These are phyloP conservation scores for Drosophila nikananu DNA, from an alignment of 1,140 invertebrate genomes.

Conservation along the genomic window DNA sequence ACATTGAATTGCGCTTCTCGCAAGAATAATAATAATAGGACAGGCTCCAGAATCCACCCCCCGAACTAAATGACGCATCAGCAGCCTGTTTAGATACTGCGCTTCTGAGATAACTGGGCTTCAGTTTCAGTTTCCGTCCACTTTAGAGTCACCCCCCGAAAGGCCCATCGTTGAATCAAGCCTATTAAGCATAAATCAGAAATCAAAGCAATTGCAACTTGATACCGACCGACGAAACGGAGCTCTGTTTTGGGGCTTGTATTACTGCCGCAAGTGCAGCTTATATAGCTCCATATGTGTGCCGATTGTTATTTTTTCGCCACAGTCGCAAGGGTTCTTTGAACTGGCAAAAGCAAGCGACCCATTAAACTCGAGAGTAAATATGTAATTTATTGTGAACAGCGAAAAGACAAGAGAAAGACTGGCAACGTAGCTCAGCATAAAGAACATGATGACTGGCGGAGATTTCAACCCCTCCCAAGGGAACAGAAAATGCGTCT, in stretches of 20 bases:
- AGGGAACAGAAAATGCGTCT: not conserved
- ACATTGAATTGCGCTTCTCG: slow-evolving; percentile 36
- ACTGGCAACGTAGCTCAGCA: not conserved
- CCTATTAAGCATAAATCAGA: slow-evolving; percentile 34
- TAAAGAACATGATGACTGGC: slow-evolving; percentile 3
- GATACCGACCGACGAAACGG: slow-evolving; percentile 13
- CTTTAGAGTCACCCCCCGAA: not conserved
- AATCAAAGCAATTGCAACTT: slow-evolving; percentile 41
- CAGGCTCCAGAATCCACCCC: slow-evolving; percentile 35
- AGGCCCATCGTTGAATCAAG: slow-evolving; percentile 6
- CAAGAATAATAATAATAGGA: slow-evolving; percentile 13
- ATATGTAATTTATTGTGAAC: slow-evolving; percentile 7
- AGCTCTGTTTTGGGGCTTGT: slow-evolving; percentile 29
- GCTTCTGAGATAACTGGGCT: slow-evolving; percentile 20
- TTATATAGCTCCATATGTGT: not conserved
- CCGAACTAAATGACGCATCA: slow-evolving; percentile 46
- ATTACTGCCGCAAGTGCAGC: slow-evolving; percentile 24
- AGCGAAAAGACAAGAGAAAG: not conserved
- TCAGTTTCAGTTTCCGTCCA: slow-evolving; percentile 1
- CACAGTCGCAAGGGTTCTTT: slow-evolving; percentile 28
- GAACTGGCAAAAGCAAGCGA: slow-evolving; percentile 16
- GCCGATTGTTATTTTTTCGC: slow-evolving; percentile 10
- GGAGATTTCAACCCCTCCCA: slow-evolving; percentile 3
- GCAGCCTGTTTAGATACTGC: slow-evolving; percentile 22
- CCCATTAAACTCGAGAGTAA: slow-evolving; percentile 24